Evolutionary conservation across 1,140 invertebrate species (phyloP), one percentile per base, ranked within the genome.

Genomic region (Frieseomelitta varia): DNA sequence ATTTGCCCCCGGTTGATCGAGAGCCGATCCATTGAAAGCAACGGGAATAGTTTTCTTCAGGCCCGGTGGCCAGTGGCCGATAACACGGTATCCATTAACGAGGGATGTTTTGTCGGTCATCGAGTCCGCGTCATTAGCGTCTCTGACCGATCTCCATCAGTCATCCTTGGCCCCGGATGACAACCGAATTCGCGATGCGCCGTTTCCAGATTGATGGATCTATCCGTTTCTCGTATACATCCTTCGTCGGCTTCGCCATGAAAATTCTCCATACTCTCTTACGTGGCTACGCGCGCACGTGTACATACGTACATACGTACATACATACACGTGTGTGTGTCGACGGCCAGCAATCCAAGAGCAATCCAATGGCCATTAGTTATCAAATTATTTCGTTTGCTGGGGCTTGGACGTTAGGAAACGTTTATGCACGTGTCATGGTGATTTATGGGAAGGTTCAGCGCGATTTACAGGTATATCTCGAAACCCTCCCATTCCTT

Each of bases 171-270:
- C 74, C 85, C 19, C 30, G 67, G 79, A 91, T 85, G 81, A 84
- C 85, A 91, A 85, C 75, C 80, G 84, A 84, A 89, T 86, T 90
- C 84, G 83, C 86, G 85, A 81, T 86, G 80, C 82, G 85, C 69
- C 77, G 67, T 71, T 67, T 30, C 68, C 85, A 83, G 81, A 91
- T 91, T 92, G 90, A 92, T 91, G 84, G 86, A 91, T 88, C 87
- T 84, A 80, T 86, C 80, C 90, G 80, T 74, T 90, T 76, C 86
- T 88, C 78, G 75, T 72, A 47, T 86, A 84, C 87, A 87, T 87
- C 87, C 82, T 90, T 85, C 47, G 75, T 81, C 27, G 34, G 63
- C 47, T 82, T 68, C 58, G 75, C 39, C 65, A 65, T 71, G 85
- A 89, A 89, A 89, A 89, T 84, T 75, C 73, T 65, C 81, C 61